Evolutionary conservation across 1,140 invertebrate genomes (phyloP).

Genomic region (Brachionus rubens): DNA sequence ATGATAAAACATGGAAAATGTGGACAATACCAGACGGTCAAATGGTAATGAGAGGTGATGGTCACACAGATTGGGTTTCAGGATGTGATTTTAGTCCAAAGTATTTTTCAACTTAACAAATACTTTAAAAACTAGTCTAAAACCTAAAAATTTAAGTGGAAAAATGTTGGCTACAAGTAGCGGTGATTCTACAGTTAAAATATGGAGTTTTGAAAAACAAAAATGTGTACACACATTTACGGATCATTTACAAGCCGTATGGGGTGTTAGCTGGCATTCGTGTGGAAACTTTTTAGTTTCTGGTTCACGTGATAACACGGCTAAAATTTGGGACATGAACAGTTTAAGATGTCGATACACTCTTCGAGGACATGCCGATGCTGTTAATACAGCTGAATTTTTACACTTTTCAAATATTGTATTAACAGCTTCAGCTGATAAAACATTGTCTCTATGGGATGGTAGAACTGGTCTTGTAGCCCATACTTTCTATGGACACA

Average conservation of each 20-base stretch:
- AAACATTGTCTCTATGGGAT: slow-evolving; percentile 61
- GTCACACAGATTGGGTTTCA: slow-evolving; percentile 61
- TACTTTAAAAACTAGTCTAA: too few species aligned
- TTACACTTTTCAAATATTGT: slow-evolving; percentile 59
- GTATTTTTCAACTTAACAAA: slow-evolving; percentile 49
- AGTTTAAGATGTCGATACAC: slow-evolving; percentile 59
- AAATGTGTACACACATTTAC: slow-evolving; percentile 45
- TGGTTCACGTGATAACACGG: slow-evolving; percentile 59
- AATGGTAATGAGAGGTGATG: slow-evolving; percentile 59
- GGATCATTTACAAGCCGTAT: slow-evolving; percentile 52
- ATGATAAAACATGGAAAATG: slow-evolving; percentile 61
- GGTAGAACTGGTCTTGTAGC: slow-evolving; percentile 57
- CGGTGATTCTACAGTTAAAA: slow-evolving; percentile 36
- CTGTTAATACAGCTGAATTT: slow-evolving; percentile 60
- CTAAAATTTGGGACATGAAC: slow-evolving; percentile 60
- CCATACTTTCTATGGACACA: slow-evolving; percentile 60
- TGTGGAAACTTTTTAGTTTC: slow-evolving; percentile 60
- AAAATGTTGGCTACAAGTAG: slow-evolving; percentile 42
- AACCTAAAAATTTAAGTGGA: slow-evolving; percentile 11
- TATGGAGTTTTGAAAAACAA: slow-evolving; percentile 34
- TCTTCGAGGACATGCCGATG: slow-evolving; percentile 59
- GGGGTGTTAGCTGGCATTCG: slow-evolving; percentile 59
- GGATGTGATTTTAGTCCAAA: slow-evolving; percentile 58
- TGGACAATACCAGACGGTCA: slow-evolving; percentile 59
- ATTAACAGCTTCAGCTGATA: slow-evolving; percentile 59